Evolutionary conservation across 2,797 vertebrate species (phyloP).

Genomic region (Pseudotriccus pelzelni): DNA sequence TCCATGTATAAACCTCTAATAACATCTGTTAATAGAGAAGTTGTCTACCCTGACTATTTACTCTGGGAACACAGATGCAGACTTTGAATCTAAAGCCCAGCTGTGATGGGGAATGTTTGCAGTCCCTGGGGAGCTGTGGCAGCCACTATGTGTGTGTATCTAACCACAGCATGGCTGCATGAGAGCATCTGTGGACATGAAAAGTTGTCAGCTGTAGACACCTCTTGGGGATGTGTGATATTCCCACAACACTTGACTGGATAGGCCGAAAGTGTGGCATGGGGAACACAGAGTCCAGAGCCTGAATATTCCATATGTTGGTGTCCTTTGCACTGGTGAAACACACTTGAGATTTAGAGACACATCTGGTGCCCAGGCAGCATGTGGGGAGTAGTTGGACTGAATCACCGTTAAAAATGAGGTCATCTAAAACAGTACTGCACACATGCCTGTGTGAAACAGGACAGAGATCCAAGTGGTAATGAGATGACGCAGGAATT

Average conservation of each 20-base stretch:
- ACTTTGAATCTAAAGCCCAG: neutral
- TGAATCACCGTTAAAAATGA: neutral
- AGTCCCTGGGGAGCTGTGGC: neutral
- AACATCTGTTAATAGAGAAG: neutral
- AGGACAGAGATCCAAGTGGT: neutral
- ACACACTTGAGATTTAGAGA: neutral
- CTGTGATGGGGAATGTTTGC: neutral
- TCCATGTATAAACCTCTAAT: neutral
- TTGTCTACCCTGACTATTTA: neutral
- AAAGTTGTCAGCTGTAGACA: neutral
- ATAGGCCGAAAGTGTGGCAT: neutral
- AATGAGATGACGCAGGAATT: neutral
- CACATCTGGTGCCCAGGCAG: neutral
- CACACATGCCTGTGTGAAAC: accelerated
- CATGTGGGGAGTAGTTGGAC: neutral
- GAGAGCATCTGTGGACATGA: neutral
- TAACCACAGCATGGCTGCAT: neutral
- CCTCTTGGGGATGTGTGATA: neutral
- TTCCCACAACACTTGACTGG: neutral
- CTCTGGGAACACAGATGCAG: accelerated
- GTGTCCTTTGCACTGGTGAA: neutral
- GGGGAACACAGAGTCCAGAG: neutral
- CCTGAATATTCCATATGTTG: neutral
- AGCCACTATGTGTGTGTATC: neutral
- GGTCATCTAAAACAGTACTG: neutral